Evolutionary conservation across 2,113 vertebrate genomes (phyloP).

Genomic region (Nannobrachium achirus): DNA sequence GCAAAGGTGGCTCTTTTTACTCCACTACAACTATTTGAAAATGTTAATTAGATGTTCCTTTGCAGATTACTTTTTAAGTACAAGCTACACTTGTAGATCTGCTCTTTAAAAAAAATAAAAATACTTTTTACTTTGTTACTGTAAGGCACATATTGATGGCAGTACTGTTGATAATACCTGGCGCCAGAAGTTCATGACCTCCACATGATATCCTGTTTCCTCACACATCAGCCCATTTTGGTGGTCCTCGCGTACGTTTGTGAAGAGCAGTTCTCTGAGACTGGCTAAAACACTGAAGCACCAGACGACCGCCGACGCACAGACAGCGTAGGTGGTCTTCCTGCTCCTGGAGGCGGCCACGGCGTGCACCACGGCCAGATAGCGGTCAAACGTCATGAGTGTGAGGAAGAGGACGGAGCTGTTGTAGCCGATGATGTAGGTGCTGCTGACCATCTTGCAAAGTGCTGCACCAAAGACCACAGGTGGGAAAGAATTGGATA

Average conservation of each 20-base stretch:
- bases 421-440: constrained; percentile 80
- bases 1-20: no score
- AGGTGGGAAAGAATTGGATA: no score
- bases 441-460: constrained; percentile 77
- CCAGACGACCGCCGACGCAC: constrained; percentile 67
- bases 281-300: constrained; percentile 71
- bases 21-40: no score
- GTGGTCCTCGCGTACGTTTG: not conserved
- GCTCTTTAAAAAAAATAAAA: no score
- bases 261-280: constrained; percentile 74
- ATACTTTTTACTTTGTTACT: no score
- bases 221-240: constrained; percentile 50
- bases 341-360: constrained; percentile 67
- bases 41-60: no score
- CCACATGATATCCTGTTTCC: constrained; percentile 20
- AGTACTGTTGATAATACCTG: constrained; percentile 35
- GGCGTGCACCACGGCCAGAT: constrained; percentile 81
- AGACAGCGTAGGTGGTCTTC: constrained; percentile 58
- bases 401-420: constrained; percentile 84
- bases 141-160: no score
- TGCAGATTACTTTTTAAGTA: no score
- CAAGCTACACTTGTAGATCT: no score
- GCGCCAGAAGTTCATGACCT: constrained; percentile 57
- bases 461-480: constrained; percentile 72
- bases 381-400: constrained; percentile 82